Evolutionary conservation across 2,888 invertebrate species (phyloP).

Genomic region (Dynastes tityus): DNA sequence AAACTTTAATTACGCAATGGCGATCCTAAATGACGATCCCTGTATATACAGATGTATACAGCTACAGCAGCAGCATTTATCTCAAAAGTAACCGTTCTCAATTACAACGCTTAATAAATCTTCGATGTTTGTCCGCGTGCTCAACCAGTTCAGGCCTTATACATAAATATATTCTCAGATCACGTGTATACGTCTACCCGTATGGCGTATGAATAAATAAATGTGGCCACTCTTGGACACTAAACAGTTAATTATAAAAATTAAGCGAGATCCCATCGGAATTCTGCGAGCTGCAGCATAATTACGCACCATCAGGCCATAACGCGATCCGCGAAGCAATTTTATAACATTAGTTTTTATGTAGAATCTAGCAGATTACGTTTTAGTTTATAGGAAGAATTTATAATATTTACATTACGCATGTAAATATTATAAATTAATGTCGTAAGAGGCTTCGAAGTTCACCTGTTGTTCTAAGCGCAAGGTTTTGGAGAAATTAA

Average conservation of each 20-base stretch:
- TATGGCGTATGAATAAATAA: conserved; percentile 1
- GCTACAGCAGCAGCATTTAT: conserved; percentile 9
- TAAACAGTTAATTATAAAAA: background rate
- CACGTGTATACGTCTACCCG: background rate
- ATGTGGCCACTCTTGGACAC: background rate
- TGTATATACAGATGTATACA: conserved; percentile 14
- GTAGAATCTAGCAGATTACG: too few species aligned
- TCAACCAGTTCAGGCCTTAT: background rate
- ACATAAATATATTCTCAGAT: background rate
- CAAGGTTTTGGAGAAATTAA: too few species aligned
- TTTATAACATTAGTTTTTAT: too few species aligned
- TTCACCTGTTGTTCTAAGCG: too few species aligned
- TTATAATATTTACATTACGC: too few species aligned
- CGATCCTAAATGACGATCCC: too few species aligned
- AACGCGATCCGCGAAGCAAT: too few species aligned
- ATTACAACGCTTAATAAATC: conserved; percentile 40
- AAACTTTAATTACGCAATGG: too few species aligned
- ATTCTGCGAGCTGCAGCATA: background rate
- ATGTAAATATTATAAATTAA: too few species aligned
- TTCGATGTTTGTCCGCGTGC: conserved; percentile 31
- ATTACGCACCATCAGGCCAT: background rate
- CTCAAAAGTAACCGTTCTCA: conserved; percentile 36
- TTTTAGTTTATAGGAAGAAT: too few species aligned
- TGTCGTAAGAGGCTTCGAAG: too few species aligned
- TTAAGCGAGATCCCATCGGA: conserved; percentile 6